Conservation (phyloP, 2,797 vertebrate species). For the Pempheris klunzingeri region DNA sequence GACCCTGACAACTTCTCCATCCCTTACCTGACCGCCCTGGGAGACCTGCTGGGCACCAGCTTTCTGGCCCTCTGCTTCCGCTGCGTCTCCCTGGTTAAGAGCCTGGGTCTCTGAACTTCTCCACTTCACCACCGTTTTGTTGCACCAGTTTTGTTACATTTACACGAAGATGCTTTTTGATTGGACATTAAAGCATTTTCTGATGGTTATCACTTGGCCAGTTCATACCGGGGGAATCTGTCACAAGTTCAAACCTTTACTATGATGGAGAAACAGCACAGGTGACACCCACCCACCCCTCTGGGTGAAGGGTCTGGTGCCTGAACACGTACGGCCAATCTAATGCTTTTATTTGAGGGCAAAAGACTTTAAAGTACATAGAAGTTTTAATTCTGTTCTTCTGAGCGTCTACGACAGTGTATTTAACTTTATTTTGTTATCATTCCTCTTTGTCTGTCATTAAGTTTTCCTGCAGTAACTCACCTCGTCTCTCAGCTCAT, state of each 20-base stretch:
- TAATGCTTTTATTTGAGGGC: not conserved
- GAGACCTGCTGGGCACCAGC: conserved; percentile 94
- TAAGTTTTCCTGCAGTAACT: not conserved
- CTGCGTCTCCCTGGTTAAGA: conserved; percentile 80
- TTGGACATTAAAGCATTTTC: conserved; percentile 46
- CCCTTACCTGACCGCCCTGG: conserved; percentile 96
- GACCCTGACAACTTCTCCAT: conserved; percentile 98
- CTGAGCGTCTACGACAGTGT: not conserved
- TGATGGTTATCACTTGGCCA: conserved; percentile 6
- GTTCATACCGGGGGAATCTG: conserved; percentile 20
- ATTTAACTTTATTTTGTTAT: conserved; percentile 21
- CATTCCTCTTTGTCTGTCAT: conserved; percentile 51
- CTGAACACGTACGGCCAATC: not conserved
- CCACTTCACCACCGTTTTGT: not conserved
- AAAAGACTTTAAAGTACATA: not conserved
- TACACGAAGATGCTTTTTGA: conserved; percentile 46
- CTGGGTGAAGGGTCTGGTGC: not conserved
- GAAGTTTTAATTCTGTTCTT: not conserved
- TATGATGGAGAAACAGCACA: conserved; percentile 8
- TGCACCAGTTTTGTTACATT: conserved; percentile 22
- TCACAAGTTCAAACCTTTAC: conserved; percentile 27
- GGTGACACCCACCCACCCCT: conserved; percentile 2
- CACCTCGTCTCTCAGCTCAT: not conserved
- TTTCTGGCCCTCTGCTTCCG: conserved; percentile 92
- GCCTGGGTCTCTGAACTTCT: conserved; percentile 73